Evolutionary conservation across 2,888 invertebrate genomes (phyloP).

Genomic region (Taenaris catops): DNA sequence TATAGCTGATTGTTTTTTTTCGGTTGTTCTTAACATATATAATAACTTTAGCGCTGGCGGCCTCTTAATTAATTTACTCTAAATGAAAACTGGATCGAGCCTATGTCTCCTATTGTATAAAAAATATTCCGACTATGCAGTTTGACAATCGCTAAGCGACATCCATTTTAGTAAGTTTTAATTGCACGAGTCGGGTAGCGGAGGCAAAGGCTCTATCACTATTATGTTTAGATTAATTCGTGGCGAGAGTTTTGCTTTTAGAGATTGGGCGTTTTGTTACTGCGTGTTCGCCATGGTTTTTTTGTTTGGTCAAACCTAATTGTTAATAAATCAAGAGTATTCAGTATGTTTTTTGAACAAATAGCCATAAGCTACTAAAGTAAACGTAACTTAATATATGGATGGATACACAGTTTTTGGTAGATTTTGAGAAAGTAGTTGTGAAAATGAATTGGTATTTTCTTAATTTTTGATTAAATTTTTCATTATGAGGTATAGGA

Average conservation of each 20-base stretch:
- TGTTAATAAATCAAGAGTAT: too few species aligned
- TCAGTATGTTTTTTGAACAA: too few species aligned
- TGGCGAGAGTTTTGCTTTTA: constrained; percentile 70
- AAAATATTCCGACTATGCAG: neutral
- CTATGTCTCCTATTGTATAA: constrained; percentile 52
- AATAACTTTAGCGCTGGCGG: constrained; percentile 16
- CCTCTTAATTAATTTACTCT: constrained; percentile 43
- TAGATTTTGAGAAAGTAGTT: too few species aligned
- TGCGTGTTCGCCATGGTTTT: too few species aligned
- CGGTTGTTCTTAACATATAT: constrained; percentile 5
- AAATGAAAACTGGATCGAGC: constrained; percentile 66
- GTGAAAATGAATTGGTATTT: too few species aligned
- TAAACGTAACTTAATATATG: too few species aligned
- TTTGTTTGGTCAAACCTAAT: too few species aligned
- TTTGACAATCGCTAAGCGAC: neutral
- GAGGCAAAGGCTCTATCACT: constrained; percentile 62
- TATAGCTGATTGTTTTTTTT: constrained; percentile 7
- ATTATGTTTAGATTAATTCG: constrained; percentile 63
- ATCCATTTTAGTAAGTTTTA: neutral
- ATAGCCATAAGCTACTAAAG: too few species aligned
- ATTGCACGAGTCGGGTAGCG: constrained; percentile 26
- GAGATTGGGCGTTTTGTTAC: constrained; percentile 34
- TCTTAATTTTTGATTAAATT: too few species aligned
- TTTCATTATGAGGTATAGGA: too few species aligned
- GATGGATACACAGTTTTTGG: too few species aligned